These are phyloP conservation scores for Dromius quadrimaculatus DNA, from an alignment of 2,888 invertebrate genomes.

Conservation along the genomic window DNA sequence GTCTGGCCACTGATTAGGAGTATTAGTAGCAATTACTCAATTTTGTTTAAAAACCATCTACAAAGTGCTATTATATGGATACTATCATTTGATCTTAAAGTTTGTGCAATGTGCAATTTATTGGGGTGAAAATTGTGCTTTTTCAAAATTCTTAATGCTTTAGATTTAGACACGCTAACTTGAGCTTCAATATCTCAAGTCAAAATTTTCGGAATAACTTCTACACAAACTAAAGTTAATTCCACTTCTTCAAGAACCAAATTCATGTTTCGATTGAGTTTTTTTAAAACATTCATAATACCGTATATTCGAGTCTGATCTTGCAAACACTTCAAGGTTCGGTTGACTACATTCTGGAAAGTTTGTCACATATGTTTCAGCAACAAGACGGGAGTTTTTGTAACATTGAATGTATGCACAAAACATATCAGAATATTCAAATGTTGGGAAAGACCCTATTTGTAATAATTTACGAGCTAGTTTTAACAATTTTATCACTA, in stretches of 20 bases:
- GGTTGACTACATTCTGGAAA: conserved; percentile 28
- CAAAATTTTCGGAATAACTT: conserved; percentile 33
- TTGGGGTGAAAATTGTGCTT: conserved; percentile 13
- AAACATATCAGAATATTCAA: conserved; percentile 12
- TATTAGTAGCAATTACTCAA: conserved; percentile 30
- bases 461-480: too few species aligned
- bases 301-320: conserved; percentile 27
- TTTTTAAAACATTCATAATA: conserved; percentile 23
- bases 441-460: neutral
- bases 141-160: conserved; percentile 23
- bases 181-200: conserved; percentile 25
- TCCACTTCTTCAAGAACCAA: too few species aligned
- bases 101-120: conserved; percentile 19
- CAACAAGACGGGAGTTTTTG: conserved; percentile 33
- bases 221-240: conserved; percentile 34
- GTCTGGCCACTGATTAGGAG: too few species aligned
- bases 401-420: conserved; percentile 16
- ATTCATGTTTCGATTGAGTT: conserved; percentile 8
- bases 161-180: conserved; percentile 18
- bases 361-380: conserved; percentile 13
- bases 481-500: too few species aligned
- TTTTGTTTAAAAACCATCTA: conserved; percentile 30
- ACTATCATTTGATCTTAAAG: conserved; percentile 28
- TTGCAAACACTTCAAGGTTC: conserved; percentile 27
- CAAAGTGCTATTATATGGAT: conserved; percentile 36